A percentile compares a stretch with the other conserved stretches of the same genome.
Conservation (phyloP, 2,113 vertebrate genomes). For the Etheostoma cragini region DNA sequence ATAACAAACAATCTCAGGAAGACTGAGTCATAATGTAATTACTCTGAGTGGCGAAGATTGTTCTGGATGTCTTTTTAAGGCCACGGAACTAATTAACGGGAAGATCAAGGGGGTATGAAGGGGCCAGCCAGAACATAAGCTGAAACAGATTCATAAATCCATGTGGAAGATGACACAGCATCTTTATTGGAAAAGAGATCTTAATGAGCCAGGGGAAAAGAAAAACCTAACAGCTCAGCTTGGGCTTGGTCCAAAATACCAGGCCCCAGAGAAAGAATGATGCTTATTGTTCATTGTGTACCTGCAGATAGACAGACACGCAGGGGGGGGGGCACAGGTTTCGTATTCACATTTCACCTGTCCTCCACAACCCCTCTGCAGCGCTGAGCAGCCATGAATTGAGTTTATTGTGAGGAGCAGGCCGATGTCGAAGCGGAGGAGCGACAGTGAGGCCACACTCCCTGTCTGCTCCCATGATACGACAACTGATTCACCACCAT, state of each 20-base stretch:
- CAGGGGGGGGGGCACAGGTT: conserved; percentile 20
- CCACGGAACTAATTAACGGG: not conserved
- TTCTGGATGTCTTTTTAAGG: not conserved
- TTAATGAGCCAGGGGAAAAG: conserved; percentile 9
- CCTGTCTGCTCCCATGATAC: not conserved
- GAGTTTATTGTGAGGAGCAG: conserved; percentile 36
- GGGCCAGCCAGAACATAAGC: not conserved
- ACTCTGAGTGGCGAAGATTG: not conserved
- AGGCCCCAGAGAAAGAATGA: conserved; percentile 55
- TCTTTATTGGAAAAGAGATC: not conserved
- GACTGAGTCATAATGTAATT: conserved; percentile 21
- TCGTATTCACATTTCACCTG: conserved; percentile 56
- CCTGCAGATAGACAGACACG: conserved; percentile 53
- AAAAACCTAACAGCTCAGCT: not conserved
- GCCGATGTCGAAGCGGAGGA: not conserved
- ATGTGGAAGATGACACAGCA: conserved; percentile 10
- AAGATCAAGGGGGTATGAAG: not conserved
- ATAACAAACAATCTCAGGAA: conserved; percentile 10
- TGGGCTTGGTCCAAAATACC: conserved; percentile 52
- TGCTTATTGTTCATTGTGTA: conserved; percentile 67
- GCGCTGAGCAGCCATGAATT: conserved; percentile 39
- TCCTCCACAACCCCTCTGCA: conserved; percentile 30
- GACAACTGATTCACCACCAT: not conserved
- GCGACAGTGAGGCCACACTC: not conserved
- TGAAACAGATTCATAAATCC: conserved; percentile 5